phyloP scores from a whole-genome alignment of 2,888 invertebrate genomes.

The Drosophila pegasa region DNA sequence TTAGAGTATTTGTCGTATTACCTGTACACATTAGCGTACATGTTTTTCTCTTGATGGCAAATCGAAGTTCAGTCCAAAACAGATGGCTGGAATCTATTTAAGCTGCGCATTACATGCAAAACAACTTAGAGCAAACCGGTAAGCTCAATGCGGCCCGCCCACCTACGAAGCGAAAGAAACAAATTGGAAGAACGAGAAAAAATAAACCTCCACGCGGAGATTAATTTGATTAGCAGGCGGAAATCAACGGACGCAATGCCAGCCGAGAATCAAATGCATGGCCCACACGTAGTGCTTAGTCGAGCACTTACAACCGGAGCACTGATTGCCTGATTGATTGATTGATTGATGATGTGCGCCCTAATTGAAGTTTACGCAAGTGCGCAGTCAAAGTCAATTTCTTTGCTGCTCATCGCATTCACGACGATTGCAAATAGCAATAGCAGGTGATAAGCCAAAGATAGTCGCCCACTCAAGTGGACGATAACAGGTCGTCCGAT shows the following conservation, averaged over 20 bases:
- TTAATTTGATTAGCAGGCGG: conserved; percentile 74
- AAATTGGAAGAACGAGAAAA: conserved; percentile 13
- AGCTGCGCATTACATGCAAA: conserved; percentile 69
- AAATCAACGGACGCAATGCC: conserved; percentile 38
- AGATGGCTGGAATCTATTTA: conserved; percentile 42
- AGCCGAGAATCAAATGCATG: conserved; percentile 14
- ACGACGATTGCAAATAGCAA: conserved; percentile 1
- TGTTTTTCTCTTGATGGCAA: conserved; percentile 29
- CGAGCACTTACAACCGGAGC: conserved; percentile 27
- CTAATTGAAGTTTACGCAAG: conserved; percentile 30
- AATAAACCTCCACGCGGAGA: conserved; percentile 37
- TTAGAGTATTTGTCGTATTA: conserved; percentile 16
- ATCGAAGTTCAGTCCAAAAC: conserved; percentile 45
- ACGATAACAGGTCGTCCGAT: conserved; percentile 28
- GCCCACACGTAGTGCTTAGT: conserved; percentile 46
- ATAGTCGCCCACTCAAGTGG: conserved; percentile 24
- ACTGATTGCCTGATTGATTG: conserved; percentile 32
- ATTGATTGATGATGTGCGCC: conserved; percentile 40
- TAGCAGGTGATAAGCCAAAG: conserved; percentile 19
- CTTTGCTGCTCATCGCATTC: conserved; percentile 9
- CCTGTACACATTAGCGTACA: conserved; percentile 30
- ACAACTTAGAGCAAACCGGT: conserved; percentile 66
- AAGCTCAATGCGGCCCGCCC: conserved; percentile 44
- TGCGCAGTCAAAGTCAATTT: conserved; percentile 5
- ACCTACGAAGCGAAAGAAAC: conserved; percentile 22